These are phyloP conservation scores for Coecobrya sp. DNA, from an alignment of 2,888 invertebrate species.

Conservation along the genomic window DNA sequence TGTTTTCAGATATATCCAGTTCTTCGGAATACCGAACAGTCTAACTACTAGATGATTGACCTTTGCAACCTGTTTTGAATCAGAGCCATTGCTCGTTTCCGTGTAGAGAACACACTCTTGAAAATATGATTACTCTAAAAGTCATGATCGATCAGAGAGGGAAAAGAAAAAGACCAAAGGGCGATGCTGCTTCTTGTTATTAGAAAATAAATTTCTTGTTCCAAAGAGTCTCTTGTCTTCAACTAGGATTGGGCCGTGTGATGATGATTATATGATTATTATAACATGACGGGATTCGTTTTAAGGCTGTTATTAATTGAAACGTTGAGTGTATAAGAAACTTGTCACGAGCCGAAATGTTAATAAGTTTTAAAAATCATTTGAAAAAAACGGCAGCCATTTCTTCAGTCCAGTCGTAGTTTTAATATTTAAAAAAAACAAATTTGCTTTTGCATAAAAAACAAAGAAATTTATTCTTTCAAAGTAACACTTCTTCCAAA, in stretches of 20 bases:
- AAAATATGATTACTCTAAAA: slow-evolving; percentile 48
- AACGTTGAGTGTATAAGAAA: background rate
- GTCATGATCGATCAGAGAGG: slow-evolving; percentile 58
- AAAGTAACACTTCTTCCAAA: slow-evolving; percentile 78
- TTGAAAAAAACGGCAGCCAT: slow-evolving; percentile 59
- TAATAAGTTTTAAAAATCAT: background rate
- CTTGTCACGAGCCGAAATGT: slow-evolving; percentile 2
- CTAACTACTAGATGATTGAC: slow-evolving; percentile 81
- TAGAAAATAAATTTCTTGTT: slow-evolving; percentile 70
- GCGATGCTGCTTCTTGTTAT: slow-evolving; percentile 71
- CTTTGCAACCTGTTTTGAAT: slow-evolving; percentile 78
- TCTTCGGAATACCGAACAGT: slow-evolving; percentile 80
- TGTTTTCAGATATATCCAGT: slow-evolving; percentile 80
- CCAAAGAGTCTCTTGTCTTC: slow-evolving; percentile 72
- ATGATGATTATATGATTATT: slow-evolving; percentile 53
- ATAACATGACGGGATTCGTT: slow-evolving; percentile 46
- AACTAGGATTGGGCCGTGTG: slow-evolving; percentile 66
- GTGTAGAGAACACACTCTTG: slow-evolving; percentile 70
- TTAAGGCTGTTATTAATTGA: slow-evolving; percentile 42
- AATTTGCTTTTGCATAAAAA: slow-evolving; percentile 51
- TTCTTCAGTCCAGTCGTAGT: slow-evolving; percentile 67
- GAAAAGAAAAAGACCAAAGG: slow-evolving; percentile 43
- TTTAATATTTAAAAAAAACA: slow-evolving; percentile 18
- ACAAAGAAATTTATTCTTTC: slow-evolving; percentile 74
- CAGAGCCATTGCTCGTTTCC: slow-evolving; percentile 78